Base-by-base conservation (phyloP, 2,113 vertebrate genomes). In the Oryctolagus cuniculus region DNA sequence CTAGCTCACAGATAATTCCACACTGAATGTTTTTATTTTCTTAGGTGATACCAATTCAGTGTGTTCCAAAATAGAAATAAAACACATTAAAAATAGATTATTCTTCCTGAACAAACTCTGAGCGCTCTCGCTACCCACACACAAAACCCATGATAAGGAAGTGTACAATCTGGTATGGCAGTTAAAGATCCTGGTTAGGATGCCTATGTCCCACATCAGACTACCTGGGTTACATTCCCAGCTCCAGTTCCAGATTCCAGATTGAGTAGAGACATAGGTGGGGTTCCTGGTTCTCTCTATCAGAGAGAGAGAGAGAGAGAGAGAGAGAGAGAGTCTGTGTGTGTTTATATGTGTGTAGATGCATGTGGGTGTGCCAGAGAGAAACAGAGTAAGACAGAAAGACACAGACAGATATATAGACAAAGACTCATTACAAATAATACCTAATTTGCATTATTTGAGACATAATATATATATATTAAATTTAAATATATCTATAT, bases 31-130 rank as follows among this genome's bases (percentile, higher is more conserved):
- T 95, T 94, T 63, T 73, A 87, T 85, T 92, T 75, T 85, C 87
- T 53, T 86, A 74, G 25, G 36, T 69, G 31, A 94, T 25, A 36
- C 21, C 67, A 94, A 89, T 75, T 86, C 67, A 83, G 24, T 69
- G 36, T 67, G 10, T 58, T 72, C 69, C 58, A 86, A 89, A 91
- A 79, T 12, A 95, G 58, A 89, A 89, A 75, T 29, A n/a, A 85
- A 77, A 74, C 4, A 61, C 22, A 73, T 66, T 83, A 83, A 93
- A 93, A 90, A 84, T 61, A 92, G 94, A 90, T 21, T 24, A 93
- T 95, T 85, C 67, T 90, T 91, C 67, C 64, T 85, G 22, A 94
- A 90, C 25, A 44, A 85, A 81, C 7, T 88, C 81, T 90, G n/a
- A 93, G n/a, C n/a, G 81, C 49, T 74, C 75, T 58, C 15, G 10